Conservation (phyloP, 2,888 invertebrate genomes). For the Pseudoips prasinana region DNA sequence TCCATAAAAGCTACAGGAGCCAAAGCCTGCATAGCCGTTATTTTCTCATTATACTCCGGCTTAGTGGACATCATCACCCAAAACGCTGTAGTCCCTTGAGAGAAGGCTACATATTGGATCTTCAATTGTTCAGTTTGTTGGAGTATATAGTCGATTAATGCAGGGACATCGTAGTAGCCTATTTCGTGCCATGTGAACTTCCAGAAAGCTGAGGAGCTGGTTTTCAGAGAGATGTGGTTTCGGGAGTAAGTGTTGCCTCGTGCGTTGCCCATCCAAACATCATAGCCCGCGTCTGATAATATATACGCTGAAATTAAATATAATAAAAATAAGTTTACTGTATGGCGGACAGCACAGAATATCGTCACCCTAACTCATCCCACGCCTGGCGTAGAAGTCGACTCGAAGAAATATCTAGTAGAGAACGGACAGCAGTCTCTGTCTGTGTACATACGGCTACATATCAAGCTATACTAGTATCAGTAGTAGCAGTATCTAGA, state of each 20-base stretch:
- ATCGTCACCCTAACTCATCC: too few species aligned
- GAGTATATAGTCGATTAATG: constrained; percentile 86
- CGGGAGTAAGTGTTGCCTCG: constrained; percentile 90
- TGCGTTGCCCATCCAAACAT: constrained; percentile 93
- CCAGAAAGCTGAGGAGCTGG: constrained; percentile 64
- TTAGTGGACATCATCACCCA: constrained; percentile 81
- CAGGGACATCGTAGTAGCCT: constrained; percentile 88
- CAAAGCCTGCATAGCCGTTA: constrained; percentile 80
- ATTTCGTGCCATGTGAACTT: constrained; percentile 89
- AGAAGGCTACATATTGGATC: constrained; percentile 87
- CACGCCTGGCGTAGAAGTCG: too few species aligned
- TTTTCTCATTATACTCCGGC: constrained; percentile 83
- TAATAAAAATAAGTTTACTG: too few species aligned
- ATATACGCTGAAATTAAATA: constrained; percentile 83
- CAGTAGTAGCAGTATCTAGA: too few species aligned
- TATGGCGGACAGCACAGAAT: too few species aligned
- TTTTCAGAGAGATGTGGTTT: constrained; percentile 75
- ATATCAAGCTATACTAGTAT: too few species aligned
- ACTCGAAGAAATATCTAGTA: too few species aligned
- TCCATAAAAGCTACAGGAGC: constrained; percentile 83
- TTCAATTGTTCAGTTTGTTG: constrained; percentile 76
- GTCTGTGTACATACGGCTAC: too few species aligned
- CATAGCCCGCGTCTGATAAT: constrained; percentile 86
- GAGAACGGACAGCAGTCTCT: too few species aligned
- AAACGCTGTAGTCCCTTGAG: constrained; percentile 85